A percentile compares a stretch with the other conserved stretches of the same genome.
These are phyloP conservation scores for Diachrysia chrysitis DNA, from an alignment of 2,888 invertebrate genomes.

Conservation along the genomic window DNA sequence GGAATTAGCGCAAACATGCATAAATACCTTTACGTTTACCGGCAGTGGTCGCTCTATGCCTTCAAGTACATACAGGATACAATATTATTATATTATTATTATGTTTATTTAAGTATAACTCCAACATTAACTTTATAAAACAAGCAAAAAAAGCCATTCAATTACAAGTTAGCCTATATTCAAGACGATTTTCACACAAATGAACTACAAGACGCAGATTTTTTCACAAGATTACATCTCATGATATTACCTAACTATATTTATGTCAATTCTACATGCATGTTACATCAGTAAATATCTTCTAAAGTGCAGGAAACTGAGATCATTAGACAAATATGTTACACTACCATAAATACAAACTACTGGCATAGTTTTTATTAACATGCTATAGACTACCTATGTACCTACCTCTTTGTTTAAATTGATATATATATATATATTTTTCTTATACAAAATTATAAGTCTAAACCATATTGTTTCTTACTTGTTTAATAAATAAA, in stretches of 20 bases:
- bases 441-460: too few species aligned
- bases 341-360: constrained; percentile 36
- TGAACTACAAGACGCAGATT: not conserved
- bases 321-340: constrained; percentile 39
- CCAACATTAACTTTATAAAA: not conserved
- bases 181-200: not conserved
- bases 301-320: constrained; percentile 38
- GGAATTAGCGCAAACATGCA: too few species aligned
- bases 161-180: not conserved
- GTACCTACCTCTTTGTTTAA: too few species aligned
- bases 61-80: too few species aligned
- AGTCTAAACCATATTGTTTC: too few species aligned
- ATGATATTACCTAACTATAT: constrained; percentile 19
- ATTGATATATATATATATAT: too few species aligned
- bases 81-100: too few species aligned
- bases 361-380: constrained; percentile 39
- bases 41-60: too few species aligned
- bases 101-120: too few species aligned
- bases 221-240: constrained; percentile 19
- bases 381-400: constrained; percentile 46
- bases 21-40: too few species aligned
- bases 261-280: constrained; percentile 26
- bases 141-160: not conserved
- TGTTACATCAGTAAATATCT: constrained; percentile 35
- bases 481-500: too few species aligned